phyloP scores from a whole-genome alignment of 92 coral and sea anemone genomes.

The Phymanthus crucifer region DNA sequence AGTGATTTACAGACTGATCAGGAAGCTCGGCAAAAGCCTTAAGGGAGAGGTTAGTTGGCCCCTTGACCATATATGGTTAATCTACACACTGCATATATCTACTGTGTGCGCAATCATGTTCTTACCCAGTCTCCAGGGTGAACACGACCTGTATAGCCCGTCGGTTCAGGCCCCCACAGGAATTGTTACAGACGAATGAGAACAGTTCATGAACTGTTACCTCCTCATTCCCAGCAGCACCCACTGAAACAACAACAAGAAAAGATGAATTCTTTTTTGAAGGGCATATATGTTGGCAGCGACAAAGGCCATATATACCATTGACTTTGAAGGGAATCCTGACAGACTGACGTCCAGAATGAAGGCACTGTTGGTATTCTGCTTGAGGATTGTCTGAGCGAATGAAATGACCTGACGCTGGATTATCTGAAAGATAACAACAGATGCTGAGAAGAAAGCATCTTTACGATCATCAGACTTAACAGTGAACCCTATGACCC shows the following conservation, averaged over 20 bases:
- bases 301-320: constrained; percentile 16
- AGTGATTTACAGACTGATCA: no score
- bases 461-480: no score
- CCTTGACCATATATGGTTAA: no score
- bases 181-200: constrained; percentile 91
- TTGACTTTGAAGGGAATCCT: constrained; percentile 73
- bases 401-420: constrained; percentile 82
- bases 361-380: constrained; percentile 78
- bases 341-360: constrained; percentile 82
- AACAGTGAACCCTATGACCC: no score
- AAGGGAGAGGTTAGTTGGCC: no score
- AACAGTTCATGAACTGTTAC: constrained; percentile 84
- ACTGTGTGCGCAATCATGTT: neutral
- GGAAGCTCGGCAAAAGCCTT: no score
- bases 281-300: neutral
- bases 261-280: neutral
- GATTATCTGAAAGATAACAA: constrained; percentile 51
- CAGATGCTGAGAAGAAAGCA: neutral
- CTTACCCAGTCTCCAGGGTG: constrained; percentile 85
- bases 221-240: constrained; percentile 55
- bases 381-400: constrained; percentile 96
- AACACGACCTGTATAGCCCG: constrained; percentile 89
- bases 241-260: constrained; percentile 30
- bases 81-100: no score
- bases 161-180: constrained; percentile 96